These are phyloP conservation scores for Adelosebastes latens DNA, from an alignment of 2,797 vertebrate genomes.

Conservation along the genomic window DNA sequence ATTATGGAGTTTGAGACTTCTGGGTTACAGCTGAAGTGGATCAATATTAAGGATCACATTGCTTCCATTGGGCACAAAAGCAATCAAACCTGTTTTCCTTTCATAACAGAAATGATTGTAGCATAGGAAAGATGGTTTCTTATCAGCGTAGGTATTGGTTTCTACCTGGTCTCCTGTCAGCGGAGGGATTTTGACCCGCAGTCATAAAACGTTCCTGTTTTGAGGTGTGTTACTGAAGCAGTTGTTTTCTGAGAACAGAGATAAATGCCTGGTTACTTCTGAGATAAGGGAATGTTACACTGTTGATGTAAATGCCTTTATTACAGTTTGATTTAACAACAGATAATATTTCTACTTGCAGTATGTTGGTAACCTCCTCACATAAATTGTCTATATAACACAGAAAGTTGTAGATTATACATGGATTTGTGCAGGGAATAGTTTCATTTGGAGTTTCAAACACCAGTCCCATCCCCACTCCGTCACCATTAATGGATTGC, in stretches of 20 bases:
- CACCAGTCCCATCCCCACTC: not conserved
- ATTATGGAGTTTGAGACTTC: not conserved
- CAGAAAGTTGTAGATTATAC: not conserved
- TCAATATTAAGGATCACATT: constrained; percentile 40
- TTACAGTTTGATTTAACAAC: constrained; percentile 4
- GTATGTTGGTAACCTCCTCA: not conserved
- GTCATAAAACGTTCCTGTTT: constrained; percentile 10
- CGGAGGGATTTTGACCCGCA: constrained; percentile 41
- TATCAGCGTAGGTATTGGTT: constrained; percentile 8
- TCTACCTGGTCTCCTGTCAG: constrained; percentile 11
- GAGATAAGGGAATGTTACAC: not conserved
- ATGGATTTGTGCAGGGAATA: not conserved
- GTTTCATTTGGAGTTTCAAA: not conserved
- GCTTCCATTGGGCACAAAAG: constrained; percentile 11
- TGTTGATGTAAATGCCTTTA: constrained; percentile 10
- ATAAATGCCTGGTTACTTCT: not conserved
- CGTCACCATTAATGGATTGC: constrained; percentile 19
- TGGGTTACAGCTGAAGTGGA: constrained; percentile 13
- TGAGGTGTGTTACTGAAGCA: constrained; percentile 2
- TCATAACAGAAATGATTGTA: constrained; percentile 20
- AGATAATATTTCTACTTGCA: not conserved
- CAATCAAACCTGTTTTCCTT: constrained; percentile 32
- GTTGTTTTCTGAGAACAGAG: constrained; percentile 7
- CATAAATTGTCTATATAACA: not conserved
- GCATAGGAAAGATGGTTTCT: constrained; percentile 2